Conservation (phyloP, 2,113 vertebrate genomes). For the Lathamus discolor region DNA sequence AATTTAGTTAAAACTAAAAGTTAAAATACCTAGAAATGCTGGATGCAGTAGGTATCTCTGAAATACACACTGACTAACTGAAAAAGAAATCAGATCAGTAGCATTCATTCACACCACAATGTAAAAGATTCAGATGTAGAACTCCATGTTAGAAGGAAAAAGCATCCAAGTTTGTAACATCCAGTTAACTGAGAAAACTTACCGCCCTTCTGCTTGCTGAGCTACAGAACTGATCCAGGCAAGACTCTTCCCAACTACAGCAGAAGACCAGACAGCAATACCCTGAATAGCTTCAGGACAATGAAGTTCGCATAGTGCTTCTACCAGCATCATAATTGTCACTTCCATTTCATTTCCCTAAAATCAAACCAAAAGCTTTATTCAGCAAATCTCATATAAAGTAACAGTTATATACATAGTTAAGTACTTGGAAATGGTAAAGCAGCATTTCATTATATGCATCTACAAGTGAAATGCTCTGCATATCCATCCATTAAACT, state of each 20-base stretch:
- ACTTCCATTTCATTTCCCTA: conserved; percentile 93
- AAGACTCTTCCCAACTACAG: conserved; percentile 85
- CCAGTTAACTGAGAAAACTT: conserved; percentile 21
- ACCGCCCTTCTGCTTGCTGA: conserved; percentile 95
- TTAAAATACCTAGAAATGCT: background rate
- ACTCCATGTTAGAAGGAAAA: background rate
- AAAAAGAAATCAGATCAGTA: background rate
- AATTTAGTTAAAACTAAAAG: background rate
- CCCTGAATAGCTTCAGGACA: conserved; percentile 98
- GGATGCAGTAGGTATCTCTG: background rate
- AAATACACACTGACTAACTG: background rate
- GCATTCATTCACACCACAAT: background rate
- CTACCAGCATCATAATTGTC: conserved; percentile 91
- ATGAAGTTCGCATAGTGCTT: conserved; percentile 92
- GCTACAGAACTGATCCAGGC: conserved; percentile 92
- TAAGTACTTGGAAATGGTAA: background rate
- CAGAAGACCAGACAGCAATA: conserved; percentile 89
- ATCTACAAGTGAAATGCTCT: background rate
- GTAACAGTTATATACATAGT: background rate
- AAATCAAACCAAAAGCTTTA: background rate
- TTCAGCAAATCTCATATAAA: background rate
- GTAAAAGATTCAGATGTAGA: background rate
- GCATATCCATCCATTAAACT: background rate
- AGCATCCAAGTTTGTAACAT: background rate
- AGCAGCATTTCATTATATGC: background rate